Conservation (phyloP, 2,797 vertebrate species). For the Vipera latastei region DNA sequence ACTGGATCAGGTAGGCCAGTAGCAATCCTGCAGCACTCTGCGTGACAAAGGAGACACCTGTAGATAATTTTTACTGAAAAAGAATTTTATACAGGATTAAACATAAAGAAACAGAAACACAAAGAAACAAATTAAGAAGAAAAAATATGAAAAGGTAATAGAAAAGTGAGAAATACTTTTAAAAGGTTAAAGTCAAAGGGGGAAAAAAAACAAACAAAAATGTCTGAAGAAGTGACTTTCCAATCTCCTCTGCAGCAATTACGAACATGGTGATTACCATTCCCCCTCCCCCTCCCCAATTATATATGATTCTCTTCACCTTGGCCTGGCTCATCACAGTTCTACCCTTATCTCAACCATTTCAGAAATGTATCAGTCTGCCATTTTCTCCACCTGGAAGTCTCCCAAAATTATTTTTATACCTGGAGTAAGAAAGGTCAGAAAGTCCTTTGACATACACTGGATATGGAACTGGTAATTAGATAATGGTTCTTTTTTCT, state of each 20-base stretch:
- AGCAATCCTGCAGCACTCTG: slow-evolving; percentile 83
- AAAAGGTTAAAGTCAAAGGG: too few relatives aligned
- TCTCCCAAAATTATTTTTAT: background rate
- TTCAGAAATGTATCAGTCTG: background rate
- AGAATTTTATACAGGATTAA: background rate
- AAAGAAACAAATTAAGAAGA: background rate
- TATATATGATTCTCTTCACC: background rate
- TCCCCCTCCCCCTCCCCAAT: background rate
- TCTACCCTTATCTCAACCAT: background rate
- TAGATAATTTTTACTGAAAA: background rate
- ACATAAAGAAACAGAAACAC: background rate
- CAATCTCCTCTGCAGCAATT: background rate
- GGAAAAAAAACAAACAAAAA: background rate
- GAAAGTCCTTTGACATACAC: background rate
- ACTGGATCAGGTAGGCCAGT: slow-evolving; percentile 77
- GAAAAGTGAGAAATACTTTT: background rate
- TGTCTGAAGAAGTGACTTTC: background rate
- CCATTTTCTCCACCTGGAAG: background rate
- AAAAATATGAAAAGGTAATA: background rate
- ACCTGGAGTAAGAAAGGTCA: background rate
- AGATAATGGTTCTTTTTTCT: background rate
- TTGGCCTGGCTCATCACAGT: background rate
- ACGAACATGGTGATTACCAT: background rate
- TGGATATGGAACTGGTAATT: background rate
- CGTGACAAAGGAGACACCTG: slow-evolving; percentile 23